Conservation (phyloP, 2,797 vertebrate species). For the Garrulus glandarius region DNA sequence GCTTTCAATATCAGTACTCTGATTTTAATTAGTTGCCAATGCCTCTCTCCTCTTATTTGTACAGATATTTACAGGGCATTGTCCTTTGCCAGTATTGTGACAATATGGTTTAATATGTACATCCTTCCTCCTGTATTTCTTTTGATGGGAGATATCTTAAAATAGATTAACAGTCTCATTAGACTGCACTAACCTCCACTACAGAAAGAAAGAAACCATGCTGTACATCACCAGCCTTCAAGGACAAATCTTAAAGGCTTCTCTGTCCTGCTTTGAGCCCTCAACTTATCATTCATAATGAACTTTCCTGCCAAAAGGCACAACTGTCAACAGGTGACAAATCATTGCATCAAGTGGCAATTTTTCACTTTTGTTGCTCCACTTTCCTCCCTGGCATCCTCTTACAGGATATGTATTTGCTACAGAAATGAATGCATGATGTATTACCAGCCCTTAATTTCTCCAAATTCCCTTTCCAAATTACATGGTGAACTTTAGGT, state of each 20-base stretch:
- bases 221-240: slow-evolving; percentile 8
- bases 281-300: slow-evolving; percentile 56
- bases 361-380: slow-evolving; percentile 53
- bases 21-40: background rate
- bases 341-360: slow-evolving; percentile 25
- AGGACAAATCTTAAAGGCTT: slow-evolving; percentile 39
- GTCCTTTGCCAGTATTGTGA: background rate
- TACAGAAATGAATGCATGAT: background rate
- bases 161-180: background rate
- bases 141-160: background rate
- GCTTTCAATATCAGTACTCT: background rate
- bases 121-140: background rate
- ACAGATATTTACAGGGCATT: background rate
- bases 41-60: background rate
- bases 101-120: background rate
- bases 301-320: slow-evolving; percentile 65
- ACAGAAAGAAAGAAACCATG: background rate
- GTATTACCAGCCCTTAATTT: background rate
- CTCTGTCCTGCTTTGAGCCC: slow-evolving; percentile 8
- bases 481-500: background rate
- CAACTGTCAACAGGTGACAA: slow-evolving; percentile 63
- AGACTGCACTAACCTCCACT: background rate
- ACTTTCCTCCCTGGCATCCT: background rate
- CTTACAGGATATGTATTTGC: background rate
- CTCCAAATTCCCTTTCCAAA: background rate